Evolutionary conservation across 2,113 vertebrate species (phyloP).

Genomic region (Myodes glareolus): DNA sequence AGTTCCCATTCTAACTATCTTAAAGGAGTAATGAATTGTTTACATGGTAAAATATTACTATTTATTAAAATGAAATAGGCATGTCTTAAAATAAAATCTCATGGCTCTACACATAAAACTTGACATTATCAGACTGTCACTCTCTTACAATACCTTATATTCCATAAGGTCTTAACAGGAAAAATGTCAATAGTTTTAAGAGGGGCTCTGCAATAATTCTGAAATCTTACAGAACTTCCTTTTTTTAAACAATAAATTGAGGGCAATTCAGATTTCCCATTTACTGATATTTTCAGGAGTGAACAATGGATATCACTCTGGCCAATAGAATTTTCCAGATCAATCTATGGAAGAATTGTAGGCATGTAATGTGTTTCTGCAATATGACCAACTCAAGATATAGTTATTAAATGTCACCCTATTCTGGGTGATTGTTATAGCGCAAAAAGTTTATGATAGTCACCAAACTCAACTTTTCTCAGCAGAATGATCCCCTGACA

Average conservation of each 20-base stretch:
- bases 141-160: neutral
- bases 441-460: neutral
- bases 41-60: neutral
- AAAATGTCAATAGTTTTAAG: neutral
- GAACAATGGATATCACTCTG: neutral
- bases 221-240: neutral
- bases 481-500: neutral
- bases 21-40: neutral
- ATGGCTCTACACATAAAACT: neutral
- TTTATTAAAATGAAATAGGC: neutral
- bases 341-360: neutral
- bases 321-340: neutral
- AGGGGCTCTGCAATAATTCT: neutral
- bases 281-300: neutral
- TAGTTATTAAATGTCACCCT: neutral
- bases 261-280: neutral
- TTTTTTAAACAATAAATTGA: neutral
- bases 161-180: neutral
- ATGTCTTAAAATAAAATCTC: neutral
- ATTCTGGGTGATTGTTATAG: neutral
- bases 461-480: neutral
- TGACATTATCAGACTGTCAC: neutral
- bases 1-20: neutral
- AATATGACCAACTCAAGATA: neutral
- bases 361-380: neutral